phyloP scores from a whole-genome alignment of 2,888 invertebrate genomes.

The Hartigia nigra region DNA sequence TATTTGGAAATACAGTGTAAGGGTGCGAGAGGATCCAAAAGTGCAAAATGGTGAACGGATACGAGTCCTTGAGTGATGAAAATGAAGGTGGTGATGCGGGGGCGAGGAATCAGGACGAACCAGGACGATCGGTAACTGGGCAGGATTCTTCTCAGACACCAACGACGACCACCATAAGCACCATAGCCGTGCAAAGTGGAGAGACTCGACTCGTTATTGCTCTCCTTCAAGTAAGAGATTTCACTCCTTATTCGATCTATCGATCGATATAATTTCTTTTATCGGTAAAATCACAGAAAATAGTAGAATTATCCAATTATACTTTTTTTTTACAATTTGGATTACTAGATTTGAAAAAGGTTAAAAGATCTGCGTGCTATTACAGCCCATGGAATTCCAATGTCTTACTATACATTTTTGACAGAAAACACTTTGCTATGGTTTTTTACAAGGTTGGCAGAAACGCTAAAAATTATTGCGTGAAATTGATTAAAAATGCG shows the following conservation, averaged over 20 bases:
- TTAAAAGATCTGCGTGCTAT: background rate
- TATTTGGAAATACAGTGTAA: background rate
- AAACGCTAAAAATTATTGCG: background rate
- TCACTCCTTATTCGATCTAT: conserved; percentile 1
- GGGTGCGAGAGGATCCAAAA: background rate
- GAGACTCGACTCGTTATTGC: conserved; percentile 88
- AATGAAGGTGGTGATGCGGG: conserved; percentile 15
- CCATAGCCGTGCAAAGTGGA: conserved; percentile 90
- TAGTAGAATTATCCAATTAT: background rate
- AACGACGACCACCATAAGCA: conserved; percentile 86
- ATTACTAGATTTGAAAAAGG: background rate
- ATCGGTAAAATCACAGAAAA: background rate
- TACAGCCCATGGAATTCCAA: background rate
- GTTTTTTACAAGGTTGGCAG: background rate
- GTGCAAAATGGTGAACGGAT: conserved; percentile 52
- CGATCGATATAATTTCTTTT: background rate
- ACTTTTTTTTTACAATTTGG: background rate
- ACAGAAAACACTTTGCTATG: background rate
- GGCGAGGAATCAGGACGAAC: conserved; percentile 14
- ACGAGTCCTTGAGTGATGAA: conserved; percentile 44
- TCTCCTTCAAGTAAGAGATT: conserved; percentile 81
- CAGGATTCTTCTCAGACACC: conserved; percentile 42
- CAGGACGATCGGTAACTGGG: conserved; percentile 27
- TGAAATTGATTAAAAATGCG: background rate
- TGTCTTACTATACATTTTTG: background rate